Conservation (phyloP, 2,797 vertebrate species). For the Otolemur crassicaudatus region DNA sequence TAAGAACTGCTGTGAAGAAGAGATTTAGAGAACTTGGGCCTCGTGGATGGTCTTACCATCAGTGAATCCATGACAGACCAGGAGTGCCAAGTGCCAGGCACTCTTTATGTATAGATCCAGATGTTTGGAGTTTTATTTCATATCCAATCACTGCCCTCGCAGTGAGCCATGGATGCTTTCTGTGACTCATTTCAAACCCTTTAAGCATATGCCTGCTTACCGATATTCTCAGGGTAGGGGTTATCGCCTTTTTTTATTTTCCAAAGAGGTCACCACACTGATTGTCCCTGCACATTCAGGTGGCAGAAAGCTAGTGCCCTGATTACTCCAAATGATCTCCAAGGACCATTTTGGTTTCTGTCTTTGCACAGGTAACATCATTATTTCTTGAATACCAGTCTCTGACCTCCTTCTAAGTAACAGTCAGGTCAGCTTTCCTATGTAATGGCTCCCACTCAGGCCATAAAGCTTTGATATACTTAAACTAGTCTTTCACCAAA, state of each 20-base stretch:
- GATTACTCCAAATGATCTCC: slow-evolving; percentile 59
- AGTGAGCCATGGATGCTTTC: background rate
- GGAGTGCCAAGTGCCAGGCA: background rate
- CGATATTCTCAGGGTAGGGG: background rate
- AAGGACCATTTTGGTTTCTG: slow-evolving; percentile 26
- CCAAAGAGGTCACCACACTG: background rate
- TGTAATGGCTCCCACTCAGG: slow-evolving; percentile 69
- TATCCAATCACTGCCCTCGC: background rate
- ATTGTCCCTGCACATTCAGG: background rate
- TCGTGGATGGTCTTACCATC: background rate
- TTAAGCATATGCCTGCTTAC: background rate
- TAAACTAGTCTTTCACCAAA: slow-evolving; percentile 72
- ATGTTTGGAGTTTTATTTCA: background rate
- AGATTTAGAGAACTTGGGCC: background rate
- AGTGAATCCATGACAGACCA: rapidly evolving
- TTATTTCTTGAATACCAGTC: slow-evolving; percentile 74
- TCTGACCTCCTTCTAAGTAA: slow-evolving; percentile 56
- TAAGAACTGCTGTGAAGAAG: background rate
- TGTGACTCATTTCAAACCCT: background rate
- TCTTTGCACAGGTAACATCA: slow-evolving; percentile 56
- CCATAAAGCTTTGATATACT: slow-evolving; percentile 64
- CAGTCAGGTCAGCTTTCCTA: slow-evolving; percentile 58
- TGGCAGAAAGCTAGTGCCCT: slow-evolving; percentile 49
- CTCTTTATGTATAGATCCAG: background rate
- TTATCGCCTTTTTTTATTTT: background rate